Evolutionary conservation across 2,113 vertebrate species (phyloP), one percentile per base, ranked within the genome.

Genomic region (Protobothrops mucrosquamatus): DNA sequence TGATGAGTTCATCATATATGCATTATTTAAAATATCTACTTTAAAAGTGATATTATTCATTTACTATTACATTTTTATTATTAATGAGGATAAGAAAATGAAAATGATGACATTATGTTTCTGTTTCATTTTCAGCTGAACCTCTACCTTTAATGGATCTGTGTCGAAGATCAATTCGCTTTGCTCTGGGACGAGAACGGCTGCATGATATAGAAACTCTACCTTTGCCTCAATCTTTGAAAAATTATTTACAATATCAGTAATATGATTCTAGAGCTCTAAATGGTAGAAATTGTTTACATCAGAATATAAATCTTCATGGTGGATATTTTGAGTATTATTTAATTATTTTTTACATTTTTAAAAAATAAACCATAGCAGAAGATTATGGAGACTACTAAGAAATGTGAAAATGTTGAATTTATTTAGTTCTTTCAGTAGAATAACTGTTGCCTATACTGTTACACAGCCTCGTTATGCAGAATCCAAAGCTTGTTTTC

Each of bases 231-330:
- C 98, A 98, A 95, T 98, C 98, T 91, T 98, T 99, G 96, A 99
- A 99, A 97, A 99, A 99, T 98, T 99, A 99, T 97, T 98, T 99
- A 98, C 99, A 99, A 95, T 99, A 99, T 98, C 99, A 99, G 96
- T 99, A 98, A 99, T 92, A 93, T 20, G 23, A 15, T 2, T 94
- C 94, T 95, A 95, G 94, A 95, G 95, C 69, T 93, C 90, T 93
- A 97, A 96, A 95, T 94, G 93, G 92, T 94, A 96, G 95, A 96
- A 97, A 97, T 92, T 97, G 98, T 98, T 98, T 98, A 98, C 98
- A 97, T 94, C 96, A 94, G 96, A 97, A 95, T 96, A 95, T 92
- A 96, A 96, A 96, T 95, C 96, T 97, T 96, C 91, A 85, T 94
- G 95, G 96, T 95, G 97, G 97, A 98, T 93, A 95, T 97, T 96